phyloP scores from a whole-genome alignment of 2,888 invertebrate species.

The Heliconius ethilla region DNA sequence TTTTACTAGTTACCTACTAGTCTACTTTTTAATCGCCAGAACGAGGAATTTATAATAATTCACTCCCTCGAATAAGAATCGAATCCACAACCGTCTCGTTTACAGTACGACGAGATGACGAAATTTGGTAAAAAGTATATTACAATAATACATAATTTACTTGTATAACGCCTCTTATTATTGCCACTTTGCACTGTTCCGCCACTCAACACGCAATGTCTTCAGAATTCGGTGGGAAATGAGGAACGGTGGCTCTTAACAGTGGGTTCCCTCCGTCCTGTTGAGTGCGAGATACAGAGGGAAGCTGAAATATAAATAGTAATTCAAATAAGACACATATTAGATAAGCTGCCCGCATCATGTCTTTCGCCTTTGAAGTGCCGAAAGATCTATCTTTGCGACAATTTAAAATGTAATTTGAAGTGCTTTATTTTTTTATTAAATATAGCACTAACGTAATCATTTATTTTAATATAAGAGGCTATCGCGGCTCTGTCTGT shows the following conservation, averaged over 20 bases:
- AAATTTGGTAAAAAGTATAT: background rate
- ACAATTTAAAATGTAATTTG: background rate
- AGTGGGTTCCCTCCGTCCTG: no score
- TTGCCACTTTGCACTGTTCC: no score
- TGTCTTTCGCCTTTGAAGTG: background rate
- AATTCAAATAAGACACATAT: background rate
- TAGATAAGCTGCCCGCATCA: constrained; percentile 14
- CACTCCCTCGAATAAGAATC: background rate
- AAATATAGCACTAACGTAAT: background rate
- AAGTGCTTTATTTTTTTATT: background rate
- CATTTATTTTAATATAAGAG: no score
- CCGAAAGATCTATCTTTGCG: constrained; percentile 6
- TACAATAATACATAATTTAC: no score
- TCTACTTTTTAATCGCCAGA: no score
- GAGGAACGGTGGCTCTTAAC: no score
- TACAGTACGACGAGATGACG: background rate
- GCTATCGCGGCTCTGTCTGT: no score
- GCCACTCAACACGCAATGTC: no score
- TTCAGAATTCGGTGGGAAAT: no score
- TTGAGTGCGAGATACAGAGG: no score
- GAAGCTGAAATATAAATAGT: background rate
- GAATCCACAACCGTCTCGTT: background rate
- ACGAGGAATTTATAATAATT: background rate
- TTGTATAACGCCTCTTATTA: no score
- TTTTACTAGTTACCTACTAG: background rate